A percentile compares a stretch with the other conserved stretches of the same genome.
These are phyloP conservation scores for Elymnias hypermnestra DNA, from an alignment of 1,140 invertebrate genomes.

Conservation along the genomic window DNA sequence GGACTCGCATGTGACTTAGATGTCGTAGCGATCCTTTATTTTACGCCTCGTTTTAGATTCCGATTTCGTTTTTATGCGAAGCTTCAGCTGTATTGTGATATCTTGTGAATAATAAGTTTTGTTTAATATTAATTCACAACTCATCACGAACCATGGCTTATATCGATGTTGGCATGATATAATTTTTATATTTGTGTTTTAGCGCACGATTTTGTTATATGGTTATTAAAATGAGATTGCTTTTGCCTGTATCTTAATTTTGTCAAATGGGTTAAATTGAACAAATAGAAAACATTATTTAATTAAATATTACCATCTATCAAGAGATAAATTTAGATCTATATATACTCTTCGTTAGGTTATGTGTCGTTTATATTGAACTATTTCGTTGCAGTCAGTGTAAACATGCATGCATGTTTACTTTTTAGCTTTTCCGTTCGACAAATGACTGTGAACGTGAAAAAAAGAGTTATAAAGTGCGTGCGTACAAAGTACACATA, in stretches of 20 bases:
- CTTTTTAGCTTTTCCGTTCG: no score
- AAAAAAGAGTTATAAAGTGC: no score
- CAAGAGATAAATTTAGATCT: no score
- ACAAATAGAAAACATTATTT: background rate
- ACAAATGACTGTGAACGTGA: no score
- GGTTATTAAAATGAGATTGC: background rate
- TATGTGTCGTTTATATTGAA: no score
- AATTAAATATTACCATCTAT: background rate
- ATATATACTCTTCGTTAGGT: no score
- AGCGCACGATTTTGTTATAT: constrained; percentile 17
- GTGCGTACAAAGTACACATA: no score
- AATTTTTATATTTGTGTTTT: constrained; percentile 11
- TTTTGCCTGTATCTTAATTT: constrained; percentile 6
- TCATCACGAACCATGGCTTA: constrained; percentile 29
- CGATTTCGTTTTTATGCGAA: constrained; percentile 11
- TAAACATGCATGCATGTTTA: no score
- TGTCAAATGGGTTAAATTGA: no score
- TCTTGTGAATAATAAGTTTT: constrained; percentile 29
- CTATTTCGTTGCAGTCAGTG: no score
- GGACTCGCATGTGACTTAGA: constrained; percentile 50
- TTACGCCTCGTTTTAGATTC: constrained; percentile 24
- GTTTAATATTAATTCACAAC: constrained; percentile 27
- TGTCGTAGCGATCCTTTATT: constrained; percentile 34
- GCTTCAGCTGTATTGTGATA: constrained; percentile 31
- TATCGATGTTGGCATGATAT: constrained; percentile 23